These are phyloP conservation scores for Pterobdella sp. DNA, from an alignment of 2,888 invertebrate genomes.

Conservation along the genomic window DNA sequence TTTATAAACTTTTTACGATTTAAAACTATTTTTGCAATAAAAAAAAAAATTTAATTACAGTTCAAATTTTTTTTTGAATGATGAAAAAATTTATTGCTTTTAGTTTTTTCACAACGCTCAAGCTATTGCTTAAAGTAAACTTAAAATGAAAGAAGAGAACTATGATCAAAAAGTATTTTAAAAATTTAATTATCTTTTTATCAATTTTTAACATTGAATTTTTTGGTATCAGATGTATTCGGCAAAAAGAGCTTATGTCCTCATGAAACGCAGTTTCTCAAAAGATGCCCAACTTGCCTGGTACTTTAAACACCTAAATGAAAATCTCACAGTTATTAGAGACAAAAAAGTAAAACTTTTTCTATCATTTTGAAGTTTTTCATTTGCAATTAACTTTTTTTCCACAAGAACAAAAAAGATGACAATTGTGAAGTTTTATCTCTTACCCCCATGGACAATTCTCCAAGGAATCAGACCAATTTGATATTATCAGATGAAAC, in stretches of 20 bases:
- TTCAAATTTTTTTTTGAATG: background rate
- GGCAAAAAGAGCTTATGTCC: constrained; percentile 59
- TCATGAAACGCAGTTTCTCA: constrained; percentile 66
- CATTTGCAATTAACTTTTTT: background rate
- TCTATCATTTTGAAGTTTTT: background rate
- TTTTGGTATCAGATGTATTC: background rate
- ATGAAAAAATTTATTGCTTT: background rate
- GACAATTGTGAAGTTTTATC: constrained; percentile 32
- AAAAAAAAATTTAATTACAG: background rate
- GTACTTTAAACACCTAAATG: constrained; percentile 64
- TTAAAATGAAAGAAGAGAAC: too few relatives aligned
- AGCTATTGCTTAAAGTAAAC: background rate
- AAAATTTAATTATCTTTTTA: too few relatives aligned
- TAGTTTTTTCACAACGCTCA: background rate
- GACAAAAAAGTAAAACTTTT: constrained; percentile 23
- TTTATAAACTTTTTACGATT: background rate
- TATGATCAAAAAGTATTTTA: too few relatives aligned
- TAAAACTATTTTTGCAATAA: background rate
- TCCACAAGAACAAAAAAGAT: constrained; percentile 24
- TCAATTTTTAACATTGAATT: background rate
- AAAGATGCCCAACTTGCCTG: constrained; percentile 67
- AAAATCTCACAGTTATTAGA: constrained; percentile 54
- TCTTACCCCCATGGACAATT: constrained; percentile 24
- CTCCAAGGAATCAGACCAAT: background rate
- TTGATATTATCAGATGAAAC: constrained; percentile 42